phyloP scores from a whole-genome alignment of 1,140 invertebrate species.

The Neelides sp. region DNA sequence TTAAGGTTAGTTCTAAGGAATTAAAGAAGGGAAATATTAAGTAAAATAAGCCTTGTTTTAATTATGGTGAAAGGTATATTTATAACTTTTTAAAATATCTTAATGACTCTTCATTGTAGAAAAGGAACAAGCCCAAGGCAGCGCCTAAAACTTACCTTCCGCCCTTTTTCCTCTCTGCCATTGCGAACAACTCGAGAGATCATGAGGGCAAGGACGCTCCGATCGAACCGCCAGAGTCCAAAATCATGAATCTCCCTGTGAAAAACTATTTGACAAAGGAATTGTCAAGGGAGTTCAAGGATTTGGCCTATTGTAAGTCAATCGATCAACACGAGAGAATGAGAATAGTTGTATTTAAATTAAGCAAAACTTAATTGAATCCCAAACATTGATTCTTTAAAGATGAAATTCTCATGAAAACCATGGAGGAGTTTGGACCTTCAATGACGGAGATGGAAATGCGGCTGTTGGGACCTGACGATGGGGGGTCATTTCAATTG shows the following conservation, averaged over 20 bases:
- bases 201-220: conserved; percentile 33
- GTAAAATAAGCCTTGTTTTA: neutral
- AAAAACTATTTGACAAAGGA: too few species aligned
- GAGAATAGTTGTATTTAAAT: neutral
- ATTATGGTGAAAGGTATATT: too few species aligned
- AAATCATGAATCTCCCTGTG: too few species aligned
- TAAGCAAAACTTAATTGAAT: neutral
- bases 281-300: neutral
- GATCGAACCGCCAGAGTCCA: too few species aligned
- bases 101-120: conserved; percentile 34
- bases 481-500: conserved; percentile 50
- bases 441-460: conserved; percentile 83
- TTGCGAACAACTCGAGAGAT: conserved; percentile 35
- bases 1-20: conserved; percentile 47
- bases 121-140: conserved; percentile 78
- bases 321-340: neutral
- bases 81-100: too few species aligned
- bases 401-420: conserved; percentile 46
- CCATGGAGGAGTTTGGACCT: conserved; percentile 68
- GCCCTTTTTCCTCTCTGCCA: conserved; percentile 81
- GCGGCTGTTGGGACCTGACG: conserved; percentile 57
- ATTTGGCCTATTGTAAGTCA: neutral
- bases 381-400: conserved; percentile 8
- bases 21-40: neutral
- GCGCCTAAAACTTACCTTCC: conserved; percentile 65